Evolutionary conservation across 2,113 vertebrate genomes (phyloP), one percentile per base, ranked within the genome.

Genomic region (Oreochromis aureus): DNA sequence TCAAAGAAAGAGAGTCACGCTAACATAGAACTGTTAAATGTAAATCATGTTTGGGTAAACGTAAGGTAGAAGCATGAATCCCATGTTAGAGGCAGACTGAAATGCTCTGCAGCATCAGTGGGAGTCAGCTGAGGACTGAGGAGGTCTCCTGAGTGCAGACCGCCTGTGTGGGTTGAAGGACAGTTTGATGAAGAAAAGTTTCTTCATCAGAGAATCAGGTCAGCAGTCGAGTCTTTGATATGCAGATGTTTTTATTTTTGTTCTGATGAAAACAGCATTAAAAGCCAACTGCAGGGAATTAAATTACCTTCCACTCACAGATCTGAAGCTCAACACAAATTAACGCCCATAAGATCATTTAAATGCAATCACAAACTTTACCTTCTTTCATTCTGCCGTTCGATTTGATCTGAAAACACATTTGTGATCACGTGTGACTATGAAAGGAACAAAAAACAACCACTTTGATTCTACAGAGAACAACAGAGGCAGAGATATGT

Each of bases 231-330:
- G 15, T 59, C 89, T 90, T 92, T 92, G 91, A 89, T 86, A 86
- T 92, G 89, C 24, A 90, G 89, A 87, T 92, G 36, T 85, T 85
- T 85, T 80, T 76, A 69, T 44, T 84, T 88, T 86, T 46, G 83
- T 89, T 85, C 83, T 87, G 88, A 79, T n/a, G 73, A 86, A 61
- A 56, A 81, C 81, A 54, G 55, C 66, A 81, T 84, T 83, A 61
- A 86, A 88, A 66, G 32, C 46, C 63, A 89, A 61, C 81, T 6
- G 76, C 59, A 87, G 83, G 81, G 83, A 86, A 82, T 80, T 55
- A 54, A 88, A 83, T 71, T 86, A 83, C 82, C 85, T 83, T 89
- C 54, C n/a, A 66, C 85, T 85, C 66, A 13, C 59, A 19, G 27
- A 11, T 78, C 73, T 48, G 36, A 56, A 54, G 55, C 80, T 22